A percentile compares a stretch with the other conserved stretches of the same genome.
phyloP scores from a whole-genome alignment of 1,140 invertebrate genomes.

The Vollenhovia emeryi region DNA sequence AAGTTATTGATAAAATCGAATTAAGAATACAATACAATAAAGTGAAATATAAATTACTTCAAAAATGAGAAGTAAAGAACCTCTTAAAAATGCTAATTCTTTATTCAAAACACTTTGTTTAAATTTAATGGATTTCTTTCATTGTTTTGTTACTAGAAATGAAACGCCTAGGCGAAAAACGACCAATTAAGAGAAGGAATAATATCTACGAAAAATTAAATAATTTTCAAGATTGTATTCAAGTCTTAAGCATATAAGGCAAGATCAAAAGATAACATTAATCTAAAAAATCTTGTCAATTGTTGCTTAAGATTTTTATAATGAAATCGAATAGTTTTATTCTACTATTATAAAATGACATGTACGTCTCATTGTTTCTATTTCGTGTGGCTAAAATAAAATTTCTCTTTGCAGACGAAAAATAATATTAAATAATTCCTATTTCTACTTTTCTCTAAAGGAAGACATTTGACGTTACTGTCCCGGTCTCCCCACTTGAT shows the following conservation, averaged over 20 bases:
- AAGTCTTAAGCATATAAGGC: background rate
- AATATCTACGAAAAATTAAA: background rate
- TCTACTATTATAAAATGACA: background rate
- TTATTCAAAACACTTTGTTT: background rate
- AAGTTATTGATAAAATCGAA: background rate
- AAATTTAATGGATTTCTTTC: background rate
- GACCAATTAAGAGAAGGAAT: background rate
- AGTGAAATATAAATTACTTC: background rate
- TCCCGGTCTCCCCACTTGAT: conserved; percentile 25
- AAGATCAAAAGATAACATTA: background rate
- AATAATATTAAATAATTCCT: background rate
- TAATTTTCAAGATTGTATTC: background rate
- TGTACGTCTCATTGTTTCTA: background rate
- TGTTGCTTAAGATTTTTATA: background rate
- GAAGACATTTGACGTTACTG: conserved; percentile 50
- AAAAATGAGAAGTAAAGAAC: background rate
- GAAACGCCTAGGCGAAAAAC: too few relatives aligned
- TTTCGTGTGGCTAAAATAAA: background rate
- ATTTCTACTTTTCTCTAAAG: background rate
- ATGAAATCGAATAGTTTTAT: background rate
- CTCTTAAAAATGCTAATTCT: background rate
- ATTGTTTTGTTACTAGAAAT: background rate
- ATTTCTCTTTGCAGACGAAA: background rate
- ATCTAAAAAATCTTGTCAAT: background rate
- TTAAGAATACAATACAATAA: background rate